Evolutionary conservation across 2,888 invertebrate species (phyloP), one percentile per base, ranked within the genome.

Genomic region (Creontiades dilutus): DNA sequence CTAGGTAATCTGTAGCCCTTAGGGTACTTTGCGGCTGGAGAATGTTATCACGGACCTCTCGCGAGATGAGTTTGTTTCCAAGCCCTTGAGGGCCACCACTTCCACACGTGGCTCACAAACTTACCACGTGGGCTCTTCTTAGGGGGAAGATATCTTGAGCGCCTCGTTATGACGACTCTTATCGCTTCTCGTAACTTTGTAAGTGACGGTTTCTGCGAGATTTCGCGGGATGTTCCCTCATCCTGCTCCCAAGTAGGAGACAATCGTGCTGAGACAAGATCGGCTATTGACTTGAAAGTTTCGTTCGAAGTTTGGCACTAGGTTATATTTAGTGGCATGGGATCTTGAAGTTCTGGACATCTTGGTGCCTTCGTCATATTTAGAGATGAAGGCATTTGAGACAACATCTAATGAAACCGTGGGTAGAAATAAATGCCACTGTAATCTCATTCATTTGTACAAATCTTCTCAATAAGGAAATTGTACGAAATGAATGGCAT

Each of bases 1-100:
- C 27, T 68, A 23, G 68, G 68, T 68, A 68, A 68, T 68, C 68
- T 68, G 68, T 68, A 68, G 78, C 78, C 78, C 46, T 78, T 47
- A 78, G 47, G 78, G 78, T 78, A 78, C 78, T 78, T 78, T 46
- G 78, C 78, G 78, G 78, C 78, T 78, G 37, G n/a, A 47, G 46
- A 78, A 78, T 47, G 78, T 78, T 78, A 78, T 78, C 78, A 46
- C 78, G 68, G 68, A 19, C 68, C n/a, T 68, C 68, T 23, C 23
- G 23, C 68, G 68, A 68, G 68, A 68, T 68, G 68, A 68, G 68
- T 68, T 68, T 68, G 68, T 68, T 68, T 68, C 68, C 68, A 68
- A 68, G 68, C 68, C 68, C 68, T 68, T 23, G 68, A 68, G 68
- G 68, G 23, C 68, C 19, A 19, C 19, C 19, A 68, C 68, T 23